Evolutionary conservation across 2,888 invertebrate species (phyloP), one percentile per base, ranked within the genome.

Genomic region (Mactromeris polynyma): DNA sequence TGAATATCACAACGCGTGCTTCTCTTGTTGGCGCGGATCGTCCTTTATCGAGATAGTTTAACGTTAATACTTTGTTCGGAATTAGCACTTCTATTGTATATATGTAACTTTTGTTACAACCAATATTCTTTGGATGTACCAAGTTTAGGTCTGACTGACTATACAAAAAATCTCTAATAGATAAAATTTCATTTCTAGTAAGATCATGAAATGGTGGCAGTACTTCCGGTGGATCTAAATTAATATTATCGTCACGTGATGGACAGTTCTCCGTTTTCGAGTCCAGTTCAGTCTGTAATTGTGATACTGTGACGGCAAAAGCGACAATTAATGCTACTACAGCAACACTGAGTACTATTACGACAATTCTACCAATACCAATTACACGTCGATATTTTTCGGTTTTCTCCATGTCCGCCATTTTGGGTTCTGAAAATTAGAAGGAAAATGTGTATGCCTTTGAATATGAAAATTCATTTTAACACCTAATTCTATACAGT

Each of bases 1-100:
- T 90, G 84, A 94, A 94, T 69, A 95, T 88, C 0, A 94, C 81
- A 33, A 95, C 95, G 9, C 83, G 89, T 9, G 95, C 95, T n/a
- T 94, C 90, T 46, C 95, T 87, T 1, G 31, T 42, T 7, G 95
- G 95, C 77, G 84, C 86, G 14, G 86, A 78, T 38, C 81, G 82
- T 6, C 85, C 80, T n/a, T 86, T 88, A 80, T 92, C 92, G 0
- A 92, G 86, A 79, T 81, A 89, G 7, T 86, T 84, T 21, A 90
- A 42, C n/a, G 87, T 89, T 19, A 81, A n/a, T 21, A 69, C 82
- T 58, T 92, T 92, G 54, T 90, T 87, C 21, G 92, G 92, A n/a
- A 92, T 82, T 51, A 87, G 46, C 4, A 92, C 36, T 46, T 92
- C 92, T 42, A 92, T 89, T n/a, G 92, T 89, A 73, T 83, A 92